Base-by-base conservation (phyloP, 2,888 invertebrate species). In the Alsophila aescularia region DNA sequence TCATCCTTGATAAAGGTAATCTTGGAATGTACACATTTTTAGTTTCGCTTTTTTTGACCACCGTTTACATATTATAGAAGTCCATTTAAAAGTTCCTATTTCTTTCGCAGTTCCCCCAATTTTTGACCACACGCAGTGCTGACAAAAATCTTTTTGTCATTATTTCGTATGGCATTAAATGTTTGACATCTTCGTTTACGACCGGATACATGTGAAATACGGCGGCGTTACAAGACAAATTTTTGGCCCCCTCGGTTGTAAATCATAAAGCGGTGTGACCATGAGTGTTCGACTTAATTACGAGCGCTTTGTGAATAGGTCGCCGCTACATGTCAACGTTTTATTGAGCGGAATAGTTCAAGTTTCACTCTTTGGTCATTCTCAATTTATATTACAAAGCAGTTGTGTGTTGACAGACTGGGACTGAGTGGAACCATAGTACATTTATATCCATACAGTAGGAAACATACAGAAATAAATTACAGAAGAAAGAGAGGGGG, bases 221-320 rank as follows among this genome's bases (percentile, higher is more conserved):
- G 42, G 32, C 52, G 50, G 56, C 44, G 50, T 52, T 52, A 45
- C 32, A 44, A 62, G 64, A 62, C 48, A 53, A 39, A 52, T 57
- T 47, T 50, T 53, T n/a, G n/a, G 60, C 56, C 62, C 64, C 63
- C 59, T 42, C n/a, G 14, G 14, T 62, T 52, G 58, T 66, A 66
- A 66, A 66, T 66, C 66, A 66, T 62, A 55, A 32, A 31, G 29
- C 61, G 41, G 16, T 43, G 39, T 40, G 13, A 50, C 60, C 56
- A 60, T 56, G 54, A 58, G 57, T 55, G 54, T 45, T 60, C 61
- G 63, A 66, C 63, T 62, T 63, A 63, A 66, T 65, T 62, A 65
- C 60, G 56, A 27, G 18, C 31, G 63, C 63, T 62, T 63, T 62
- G 56, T 56, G 64, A 65, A 60, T 65, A 59, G 62, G 49, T 32